Percentiles rank a stretch among this genome's conserved stretches.
Evolutionary conservation across 2,888 invertebrate species (phyloP).

Genomic region (Onchidella celtica): DNA sequence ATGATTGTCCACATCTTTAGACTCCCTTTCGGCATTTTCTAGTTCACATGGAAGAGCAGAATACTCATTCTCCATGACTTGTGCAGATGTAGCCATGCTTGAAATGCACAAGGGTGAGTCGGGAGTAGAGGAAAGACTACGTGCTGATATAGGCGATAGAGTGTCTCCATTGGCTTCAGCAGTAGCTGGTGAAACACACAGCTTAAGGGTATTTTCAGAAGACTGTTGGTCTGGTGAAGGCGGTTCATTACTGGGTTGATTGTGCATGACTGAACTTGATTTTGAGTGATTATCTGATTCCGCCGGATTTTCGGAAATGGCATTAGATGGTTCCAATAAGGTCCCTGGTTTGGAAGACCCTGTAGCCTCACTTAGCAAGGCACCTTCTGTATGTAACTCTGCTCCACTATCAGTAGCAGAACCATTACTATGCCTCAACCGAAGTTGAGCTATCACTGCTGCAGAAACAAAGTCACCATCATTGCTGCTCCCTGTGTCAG

Average conservation of each 20-base stretch:
- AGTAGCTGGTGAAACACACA: background rate
- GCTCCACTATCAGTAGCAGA: background rate
- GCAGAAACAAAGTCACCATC: constrained; percentile 49
- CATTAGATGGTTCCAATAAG: background rate
- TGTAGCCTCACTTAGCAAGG: background rate
- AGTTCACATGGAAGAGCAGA: constrained; percentile 21
- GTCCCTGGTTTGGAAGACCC: background rate
- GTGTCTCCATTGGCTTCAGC: background rate
- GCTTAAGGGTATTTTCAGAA: background rate
- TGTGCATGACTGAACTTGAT: too few species aligned
- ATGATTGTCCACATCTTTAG: background rate
- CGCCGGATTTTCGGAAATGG: background rate
- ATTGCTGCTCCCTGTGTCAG: constrained; percentile 33
- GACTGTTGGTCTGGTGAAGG: background rate
- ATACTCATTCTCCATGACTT: constrained; percentile 26
- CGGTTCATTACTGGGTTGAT: too few species aligned
- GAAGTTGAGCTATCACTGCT: constrained; percentile 38
- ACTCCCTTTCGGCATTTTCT: background rate
- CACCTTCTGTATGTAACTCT: background rate
- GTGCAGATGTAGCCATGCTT: background rate
- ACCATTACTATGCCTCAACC: background rate
- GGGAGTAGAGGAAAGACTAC: background rate
- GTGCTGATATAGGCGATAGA: background rate
- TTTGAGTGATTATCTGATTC: background rate
- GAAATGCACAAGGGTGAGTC: background rate